A percentile compares a stretch with the other conserved stretches of the same genome.
phyloP scores from a whole-genome alignment of 2,888 invertebrate genomes.

The Pseudanteris insignis region DNA sequence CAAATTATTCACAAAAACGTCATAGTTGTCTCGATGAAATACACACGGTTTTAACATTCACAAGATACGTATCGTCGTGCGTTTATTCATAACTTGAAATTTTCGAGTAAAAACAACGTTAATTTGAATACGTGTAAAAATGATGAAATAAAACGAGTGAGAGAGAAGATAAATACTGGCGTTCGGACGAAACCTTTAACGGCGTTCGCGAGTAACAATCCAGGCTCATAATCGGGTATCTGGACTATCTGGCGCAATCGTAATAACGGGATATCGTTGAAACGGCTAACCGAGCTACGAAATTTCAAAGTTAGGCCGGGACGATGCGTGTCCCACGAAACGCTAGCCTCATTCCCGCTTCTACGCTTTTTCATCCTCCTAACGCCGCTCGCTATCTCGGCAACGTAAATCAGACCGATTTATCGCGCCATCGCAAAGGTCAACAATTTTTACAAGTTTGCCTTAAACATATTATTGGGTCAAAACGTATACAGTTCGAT shows the following conservation, averaged over 20 bases:
- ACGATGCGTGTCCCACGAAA: slow-evolving; percentile 17
- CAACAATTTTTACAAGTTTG: slow-evolving; percentile 7
- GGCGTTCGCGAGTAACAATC: slow-evolving; percentile 57
- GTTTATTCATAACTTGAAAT: too few species aligned
- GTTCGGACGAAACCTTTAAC: slow-evolving; percentile 31
- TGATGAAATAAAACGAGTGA: too few species aligned
- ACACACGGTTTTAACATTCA: too few species aligned
- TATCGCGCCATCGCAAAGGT: slow-evolving; percentile 9
- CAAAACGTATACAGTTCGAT: too few species aligned
- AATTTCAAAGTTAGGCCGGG: slow-evolving; percentile 6
- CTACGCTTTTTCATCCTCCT: slow-evolving; percentile 5
- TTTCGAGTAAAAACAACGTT: too few species aligned
- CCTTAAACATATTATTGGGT: too few species aligned
- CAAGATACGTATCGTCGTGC: too few species aligned
- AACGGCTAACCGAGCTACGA: slow-evolving; percentile 46
- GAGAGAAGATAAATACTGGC: too few species aligned
- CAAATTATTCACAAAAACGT: too few species aligned
- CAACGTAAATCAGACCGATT: neutral
- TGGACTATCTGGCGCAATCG: slow-evolving; percentile 52
- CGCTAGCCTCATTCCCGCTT: slow-evolving; percentile 22
- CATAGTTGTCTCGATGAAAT: too few species aligned
- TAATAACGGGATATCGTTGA: slow-evolving; percentile 61
- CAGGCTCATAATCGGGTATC: slow-evolving; percentile 62
- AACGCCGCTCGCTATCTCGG: neutral
- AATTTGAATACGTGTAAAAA: too few species aligned